Base-by-base conservation (phyloP, 2,888 invertebrate species). In the Drosophila mimetica region DNA sequence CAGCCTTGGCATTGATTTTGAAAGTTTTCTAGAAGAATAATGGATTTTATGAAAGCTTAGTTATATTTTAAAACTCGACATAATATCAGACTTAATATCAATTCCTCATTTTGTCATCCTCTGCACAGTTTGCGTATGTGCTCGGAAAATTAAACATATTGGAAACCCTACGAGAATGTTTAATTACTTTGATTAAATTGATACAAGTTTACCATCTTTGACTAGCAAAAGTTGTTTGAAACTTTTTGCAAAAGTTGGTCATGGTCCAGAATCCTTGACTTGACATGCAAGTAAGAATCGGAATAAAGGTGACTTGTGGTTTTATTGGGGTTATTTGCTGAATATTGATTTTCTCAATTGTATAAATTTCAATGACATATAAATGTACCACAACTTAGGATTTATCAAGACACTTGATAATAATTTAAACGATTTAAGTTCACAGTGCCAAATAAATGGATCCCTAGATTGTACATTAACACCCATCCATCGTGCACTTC, bases 141-240 rank as follows among this genome's bases (percentile, higher is more conserved):
- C 7, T 22, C 2, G 22, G n/a, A 58, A 79, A 77, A 78, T 75
- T 69, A 72, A 83, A 83, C 78, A 79, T 77, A 83, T 78, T 79
- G 77, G 63, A 76, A 76, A 77, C 74, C 79, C 77, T 76, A 75
- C 74, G 79, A 78, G 78, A 80, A 85, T 83, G 80, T 87, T 81
- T 86, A 85, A 86, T 87, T 81, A 87, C 79, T 79, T 84, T 86
- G 77, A 87, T 86, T 86, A 78, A 84, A 79, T 86, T 87, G 74
- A 74, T 76, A 73, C 67, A 70, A 71, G 65, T 61, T 63, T 39
- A 8, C 41, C 34, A 41, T 48, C 36, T 46, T 39, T 36, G 39
- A 20, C 44, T 28, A 16, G 57, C 20, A 57, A 57, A 41, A 57
- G 48, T 63, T 44, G 20, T 3, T 28, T n/a, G 2, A 39, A 53